Evolutionary conservation across 2,797 vertebrate genomes (phyloP).

Genomic region (Anisognathus igniventris): DNA sequence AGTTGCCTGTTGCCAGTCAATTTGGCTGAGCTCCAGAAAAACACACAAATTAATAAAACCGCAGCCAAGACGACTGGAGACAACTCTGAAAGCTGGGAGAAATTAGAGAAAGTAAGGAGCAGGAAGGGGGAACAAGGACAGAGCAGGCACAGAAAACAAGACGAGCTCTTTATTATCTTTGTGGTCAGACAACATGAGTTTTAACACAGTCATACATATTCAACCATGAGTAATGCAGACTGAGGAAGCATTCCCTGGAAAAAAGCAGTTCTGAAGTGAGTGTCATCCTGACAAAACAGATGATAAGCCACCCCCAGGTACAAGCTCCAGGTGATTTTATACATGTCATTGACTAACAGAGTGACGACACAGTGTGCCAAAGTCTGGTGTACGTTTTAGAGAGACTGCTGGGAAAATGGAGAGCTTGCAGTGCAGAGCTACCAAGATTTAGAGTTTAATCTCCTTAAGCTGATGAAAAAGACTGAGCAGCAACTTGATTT

Average conservation of each 20-base stretch:
- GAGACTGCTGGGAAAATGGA: not conserved
- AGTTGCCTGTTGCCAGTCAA: not conserved
- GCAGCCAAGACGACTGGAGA: not conserved
- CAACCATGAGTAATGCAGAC: not conserved
- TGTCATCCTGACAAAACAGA: not conserved
- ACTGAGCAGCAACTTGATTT: not conserved
- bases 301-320: not conserved
- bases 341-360: not conserved
- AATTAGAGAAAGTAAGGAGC: not conserved
- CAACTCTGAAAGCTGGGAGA: not conserved
- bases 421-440: not conserved
- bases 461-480: conserved; percentile 1
- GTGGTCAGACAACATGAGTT: not conserved
- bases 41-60: not conserved
- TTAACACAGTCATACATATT: not conserved
- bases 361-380: not conserved
- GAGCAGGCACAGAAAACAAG: not conserved
- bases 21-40: not conserved
- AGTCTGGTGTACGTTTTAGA: not conserved
- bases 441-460: conserved; percentile 2
- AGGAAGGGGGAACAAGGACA: not conserved
- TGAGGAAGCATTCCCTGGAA: not conserved
- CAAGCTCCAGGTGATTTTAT: not conserved
- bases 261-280: not conserved
- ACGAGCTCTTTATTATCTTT: not conserved